phyloP scores from a whole-genome alignment of 2,113 vertebrate species.

The Hystrix cristata region DNA sequence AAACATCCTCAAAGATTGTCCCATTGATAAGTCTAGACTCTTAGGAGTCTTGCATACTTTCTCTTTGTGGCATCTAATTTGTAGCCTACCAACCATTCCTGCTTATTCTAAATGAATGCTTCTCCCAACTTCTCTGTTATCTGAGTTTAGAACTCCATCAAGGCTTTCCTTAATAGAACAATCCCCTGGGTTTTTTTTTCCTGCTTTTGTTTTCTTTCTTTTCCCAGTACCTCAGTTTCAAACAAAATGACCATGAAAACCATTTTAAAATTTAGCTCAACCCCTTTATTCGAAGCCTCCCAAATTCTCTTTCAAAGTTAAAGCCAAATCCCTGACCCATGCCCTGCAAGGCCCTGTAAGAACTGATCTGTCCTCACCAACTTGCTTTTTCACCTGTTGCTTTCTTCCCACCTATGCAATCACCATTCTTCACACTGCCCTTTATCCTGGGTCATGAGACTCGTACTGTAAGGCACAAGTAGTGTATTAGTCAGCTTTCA shows the following conservation, averaged over 20 bases:
- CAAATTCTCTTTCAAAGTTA: not conserved
- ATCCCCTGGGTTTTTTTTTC: not conserved
- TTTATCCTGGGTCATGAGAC: not conserved
- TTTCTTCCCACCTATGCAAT: not conserved
- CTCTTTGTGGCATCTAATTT: not conserved
- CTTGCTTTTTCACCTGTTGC: not conserved
- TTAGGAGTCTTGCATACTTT: not conserved
- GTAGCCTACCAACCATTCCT: not conserved
- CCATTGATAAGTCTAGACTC: not conserved
- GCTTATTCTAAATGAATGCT: not conserved
- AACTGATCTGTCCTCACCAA: not conserved
- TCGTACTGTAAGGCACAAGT: not conserved
- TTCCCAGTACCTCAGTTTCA: fast-evolving
- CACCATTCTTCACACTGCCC: not conserved
- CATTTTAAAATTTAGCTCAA: not conserved
- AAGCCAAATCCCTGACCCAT: not conserved
- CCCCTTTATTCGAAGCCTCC: not conserved
- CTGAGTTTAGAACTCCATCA: not conserved
- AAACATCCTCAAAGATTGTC: not conserved
- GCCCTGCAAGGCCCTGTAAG: not conserved
- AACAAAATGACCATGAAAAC: not conserved
- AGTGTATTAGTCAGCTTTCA: not conserved
- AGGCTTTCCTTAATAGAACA: not conserved
- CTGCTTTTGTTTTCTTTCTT: not conserved
- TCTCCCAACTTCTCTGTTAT: not conserved